Evolutionary conservation across 2,888 invertebrate genomes (phyloP).

Genomic region (Drosophila neutralis): DNA sequence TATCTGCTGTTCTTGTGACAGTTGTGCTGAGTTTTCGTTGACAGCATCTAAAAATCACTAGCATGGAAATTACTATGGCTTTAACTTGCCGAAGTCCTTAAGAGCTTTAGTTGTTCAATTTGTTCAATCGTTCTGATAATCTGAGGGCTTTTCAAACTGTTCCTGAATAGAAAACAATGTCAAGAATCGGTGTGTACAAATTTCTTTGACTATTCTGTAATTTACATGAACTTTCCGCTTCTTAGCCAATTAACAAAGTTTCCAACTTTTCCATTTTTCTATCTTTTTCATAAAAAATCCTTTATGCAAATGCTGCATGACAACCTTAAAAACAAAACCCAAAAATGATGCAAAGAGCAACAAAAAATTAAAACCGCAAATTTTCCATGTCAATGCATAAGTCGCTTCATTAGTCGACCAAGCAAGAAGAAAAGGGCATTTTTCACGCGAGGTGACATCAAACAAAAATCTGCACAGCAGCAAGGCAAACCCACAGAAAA

Average conservation of each 20-base stretch:
- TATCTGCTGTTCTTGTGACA: constrained; percentile 16
- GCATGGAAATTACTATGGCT: constrained; percentile 2
- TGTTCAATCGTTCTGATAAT: neutral
- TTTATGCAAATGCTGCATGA: constrained; percentile 71
- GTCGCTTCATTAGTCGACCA: constrained; percentile 74
- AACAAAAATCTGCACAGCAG: constrained; percentile 50
- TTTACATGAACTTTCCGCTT: neutral
- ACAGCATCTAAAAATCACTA: constrained; percentile 36
- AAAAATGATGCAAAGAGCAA: neutral
- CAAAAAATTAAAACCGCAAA: constrained; percentile 61
- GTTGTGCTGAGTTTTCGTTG: constrained; percentile 15
- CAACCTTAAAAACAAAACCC: constrained; percentile 53
- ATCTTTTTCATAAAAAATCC: constrained; percentile 7
- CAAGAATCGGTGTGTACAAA: neutral
- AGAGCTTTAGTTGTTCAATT: neutral
- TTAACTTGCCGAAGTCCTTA: neutral
- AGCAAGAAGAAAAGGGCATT: constrained; percentile 22
- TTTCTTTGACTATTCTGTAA: neutral
- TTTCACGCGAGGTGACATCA: constrained; percentile 61
- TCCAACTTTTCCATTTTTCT: constrained; percentile 26
- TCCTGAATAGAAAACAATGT: neutral
- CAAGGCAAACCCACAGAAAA: constrained; percentile 12
- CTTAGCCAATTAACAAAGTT: constrained; percentile 65
- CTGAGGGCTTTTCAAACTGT: fast-evolving
- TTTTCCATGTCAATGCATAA: constrained; percentile 81